Percentiles rank a stretch among this genome's conserved stretches.
Evolutionary conservation across 2,888 invertebrate genomes (phyloP).

Genomic region (Orthosia incerta): DNA sequence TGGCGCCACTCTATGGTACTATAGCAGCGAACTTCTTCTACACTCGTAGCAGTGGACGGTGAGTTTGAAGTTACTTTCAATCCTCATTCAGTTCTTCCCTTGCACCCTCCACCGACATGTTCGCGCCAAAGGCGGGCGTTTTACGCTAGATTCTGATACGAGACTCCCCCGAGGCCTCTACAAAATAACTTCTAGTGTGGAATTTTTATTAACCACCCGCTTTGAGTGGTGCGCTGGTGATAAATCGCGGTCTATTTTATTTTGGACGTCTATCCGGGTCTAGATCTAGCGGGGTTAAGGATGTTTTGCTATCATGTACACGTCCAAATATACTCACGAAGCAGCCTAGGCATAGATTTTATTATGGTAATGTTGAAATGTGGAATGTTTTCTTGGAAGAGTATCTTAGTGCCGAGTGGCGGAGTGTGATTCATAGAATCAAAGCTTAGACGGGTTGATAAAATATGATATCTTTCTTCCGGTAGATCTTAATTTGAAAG

Average conservation of each 20-base stretch:
- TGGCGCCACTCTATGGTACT: no score
- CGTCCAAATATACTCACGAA: slow-evolving; percentile 39
- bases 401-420: background rate
- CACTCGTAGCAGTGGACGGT: background rate
- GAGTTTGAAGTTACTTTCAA: background rate
- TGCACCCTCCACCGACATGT: slow-evolving; percentile 71
- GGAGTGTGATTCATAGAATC: background rate
- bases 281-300: slow-evolving; percentile 44
- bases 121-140: slow-evolving; percentile 78
- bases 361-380: slow-evolving; percentile 20
- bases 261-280: slow-evolving; percentile 59
- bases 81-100: slow-evolving; percentile 50
- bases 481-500: background rate
- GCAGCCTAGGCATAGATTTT: slow-evolving; percentile 21
- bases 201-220: slow-evolving; percentile 87
- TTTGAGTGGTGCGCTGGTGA: slow-evolving; percentile 68
- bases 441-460: background rate
- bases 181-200: slow-evolving; percentile 87
- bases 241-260: slow-evolving; percentile 66
- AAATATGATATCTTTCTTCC: background rate
- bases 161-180: slow-evolving; percentile 82
- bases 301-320: slow-evolving; percentile 50
- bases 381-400: slow-evolving; percentile 6
- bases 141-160: slow-evolving; percentile 85
- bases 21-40: background rate